phyloP scores from a whole-genome alignment of 2,797 vertebrate species.

The Pseudochirops cupreus region DNA sequence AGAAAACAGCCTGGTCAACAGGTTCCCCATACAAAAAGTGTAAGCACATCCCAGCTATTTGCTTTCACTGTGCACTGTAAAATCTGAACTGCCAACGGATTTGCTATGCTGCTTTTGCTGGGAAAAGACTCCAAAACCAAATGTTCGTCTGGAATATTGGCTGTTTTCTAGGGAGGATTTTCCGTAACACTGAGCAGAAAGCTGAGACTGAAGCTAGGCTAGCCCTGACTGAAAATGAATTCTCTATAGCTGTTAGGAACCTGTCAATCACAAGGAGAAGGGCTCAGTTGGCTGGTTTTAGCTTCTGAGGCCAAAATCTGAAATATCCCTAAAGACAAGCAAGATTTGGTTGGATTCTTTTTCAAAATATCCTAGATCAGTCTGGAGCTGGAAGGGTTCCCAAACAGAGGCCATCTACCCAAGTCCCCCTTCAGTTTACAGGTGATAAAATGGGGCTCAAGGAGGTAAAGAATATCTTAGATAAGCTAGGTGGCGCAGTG shows the following conservation, averaged over 20 bases:
- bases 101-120: slow-evolving; percentile 72
- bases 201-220: slow-evolving; percentile 80
- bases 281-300: slow-evolving; percentile 77
- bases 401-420: not conserved
- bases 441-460: not conserved
- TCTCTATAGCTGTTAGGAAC: slow-evolving; percentile 81
- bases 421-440: not conserved
- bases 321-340: slow-evolving; percentile 3
- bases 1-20: slow-evolving; percentile 37
- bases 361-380: not conserved
- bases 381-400: not conserved
- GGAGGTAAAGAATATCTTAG: not conserved
- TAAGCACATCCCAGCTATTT: slow-evolving; percentile 59
- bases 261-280: slow-evolving; percentile 72
- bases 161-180: slow-evolving; percentile 75
- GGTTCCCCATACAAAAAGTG: slow-evolving; percentile 32
- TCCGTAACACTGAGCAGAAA: slow-evolving; percentile 78
- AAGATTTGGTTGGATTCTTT: slow-evolving; percentile 14
- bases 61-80: slow-evolving; percentile 53
- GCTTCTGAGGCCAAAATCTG: slow-evolving; percentile 43
- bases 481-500: not conserved
- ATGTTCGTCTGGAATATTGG: slow-evolving; percentile 72
- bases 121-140: slow-evolving; percentile 73
- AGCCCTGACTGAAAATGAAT: slow-evolving; percentile 82
- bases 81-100: slow-evolving; percentile 77